A percentile compares a stretch with the other conserved stretches of the same genome.
Evolutionary conservation across 2,888 invertebrate species (phyloP).

Genomic region (Cheilosia urbana): DNA sequence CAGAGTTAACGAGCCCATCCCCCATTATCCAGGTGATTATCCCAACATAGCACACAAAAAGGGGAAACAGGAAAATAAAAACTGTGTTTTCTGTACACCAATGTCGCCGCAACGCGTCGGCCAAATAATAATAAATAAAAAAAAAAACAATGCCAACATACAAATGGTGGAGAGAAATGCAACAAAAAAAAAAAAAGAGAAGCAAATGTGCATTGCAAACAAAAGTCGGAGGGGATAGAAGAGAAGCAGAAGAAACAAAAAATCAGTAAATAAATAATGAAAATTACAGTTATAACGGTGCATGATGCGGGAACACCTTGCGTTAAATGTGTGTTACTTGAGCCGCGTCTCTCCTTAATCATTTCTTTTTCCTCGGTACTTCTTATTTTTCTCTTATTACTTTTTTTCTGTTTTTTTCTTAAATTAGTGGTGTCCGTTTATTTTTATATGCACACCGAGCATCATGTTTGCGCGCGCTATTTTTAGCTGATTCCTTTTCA

Average conservation of each 20-base stretch:
- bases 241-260: neutral
- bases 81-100: slow-evolving; percentile 19
- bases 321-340: slow-evolving; percentile 77
- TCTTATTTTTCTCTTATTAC: neutral
- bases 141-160: slow-evolving; percentile 26
- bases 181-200: slow-evolving; percentile 4
- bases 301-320: slow-evolving; percentile 77
- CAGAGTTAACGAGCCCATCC: slow-evolving; percentile 65
- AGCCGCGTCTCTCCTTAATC: slow-evolving; percentile 70
- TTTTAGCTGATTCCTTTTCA: slow-evolving; percentile 71
- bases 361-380: slow-evolving; percentile 10
- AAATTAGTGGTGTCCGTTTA: slow-evolving; percentile 37
- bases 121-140: neutral
- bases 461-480: slow-evolving; percentile 73
- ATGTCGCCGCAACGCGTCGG: slow-evolving; percentile 37
- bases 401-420: neutral
- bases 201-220: slow-evolving; percentile 39
- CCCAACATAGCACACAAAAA: slow-evolving; percentile 56
- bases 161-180: slow-evolving; percentile 26
- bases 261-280: slow-evolving; percentile 75
- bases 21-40: slow-evolving; percentile 69
- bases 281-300: slow-evolving; percentile 78
- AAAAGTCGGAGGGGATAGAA: neutral
- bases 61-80: slow-evolving; percentile 46
- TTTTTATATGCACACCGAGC: slow-evolving; percentile 57